Evolutionary conservation across 2,113 vertebrate species (phyloP).

Genomic region (Erythrolamprus reginae): DNA sequence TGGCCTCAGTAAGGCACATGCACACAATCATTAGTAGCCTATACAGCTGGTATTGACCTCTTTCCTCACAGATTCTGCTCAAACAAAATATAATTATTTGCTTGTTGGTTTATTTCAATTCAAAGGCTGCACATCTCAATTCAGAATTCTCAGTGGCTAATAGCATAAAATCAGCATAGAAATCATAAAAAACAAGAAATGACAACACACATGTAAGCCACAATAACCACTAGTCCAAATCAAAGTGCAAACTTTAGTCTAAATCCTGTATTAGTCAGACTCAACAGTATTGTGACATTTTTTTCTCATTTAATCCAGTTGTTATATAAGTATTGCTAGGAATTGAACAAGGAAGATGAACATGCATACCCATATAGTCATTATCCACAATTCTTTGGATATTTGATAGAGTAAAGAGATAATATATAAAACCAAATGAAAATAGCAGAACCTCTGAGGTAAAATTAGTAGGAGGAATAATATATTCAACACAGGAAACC

Average conservation of each 20-base stretch:
- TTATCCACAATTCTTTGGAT: background rate
- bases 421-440: background rate
- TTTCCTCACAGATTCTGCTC: background rate
- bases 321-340: background rate
- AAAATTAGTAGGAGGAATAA: background rate
- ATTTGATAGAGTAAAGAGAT: background rate
- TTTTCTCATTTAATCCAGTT: background rate
- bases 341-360: background rate
- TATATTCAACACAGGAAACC: background rate
- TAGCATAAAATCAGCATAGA: background rate
- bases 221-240: background rate
- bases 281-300: background rate
- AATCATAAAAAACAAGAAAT: background rate
- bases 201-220: background rate
- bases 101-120: background rate
- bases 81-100: background rate
- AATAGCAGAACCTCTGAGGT: background rate
- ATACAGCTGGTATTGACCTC: background rate
- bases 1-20: background rate
- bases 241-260: background rate
- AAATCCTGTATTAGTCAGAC: background rate
- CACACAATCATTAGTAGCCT: background rate
- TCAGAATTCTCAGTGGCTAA: background rate
- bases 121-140: background rate
- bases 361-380: background rate